These are phyloP conservation scores for Tipula vernalis DNA, from an alignment of 2,888 invertebrate species.

Conservation along the genomic window DNA sequence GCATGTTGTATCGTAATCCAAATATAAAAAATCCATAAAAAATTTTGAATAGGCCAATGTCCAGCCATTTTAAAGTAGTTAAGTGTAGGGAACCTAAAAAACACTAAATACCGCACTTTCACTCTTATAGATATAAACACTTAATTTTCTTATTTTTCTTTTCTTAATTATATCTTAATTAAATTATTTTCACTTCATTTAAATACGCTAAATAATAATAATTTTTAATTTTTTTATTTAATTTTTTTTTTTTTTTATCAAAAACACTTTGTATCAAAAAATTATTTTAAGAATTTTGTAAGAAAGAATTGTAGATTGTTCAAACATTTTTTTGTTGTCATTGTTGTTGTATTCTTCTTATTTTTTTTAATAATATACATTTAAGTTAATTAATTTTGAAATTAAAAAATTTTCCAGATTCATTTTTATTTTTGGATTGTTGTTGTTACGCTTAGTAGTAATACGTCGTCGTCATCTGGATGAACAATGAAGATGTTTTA, in stretches of 20 bases:
- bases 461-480: not conserved
- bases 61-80: not conserved
- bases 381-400: constrained; percentile 4
- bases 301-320: not conserved
- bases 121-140: not conserved
- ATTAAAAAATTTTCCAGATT: not conserved
- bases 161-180: not conserved
- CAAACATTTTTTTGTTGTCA: not conserved
- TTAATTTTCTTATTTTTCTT: not conserved
- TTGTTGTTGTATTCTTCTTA: not conserved
- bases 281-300: not conserved
- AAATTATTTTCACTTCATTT: not conserved
- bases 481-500: not conserved
- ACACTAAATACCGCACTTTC: not conserved
- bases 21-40: not conserved
- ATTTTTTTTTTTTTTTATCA: too few relatives aligned
- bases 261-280: not conserved
- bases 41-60: not conserved
- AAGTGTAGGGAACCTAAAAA: not conserved
- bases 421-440: not conserved
- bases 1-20: not conserved
- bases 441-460: not conserved
- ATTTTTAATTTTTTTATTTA: not conserved
- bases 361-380: not conserved
- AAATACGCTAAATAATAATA: not conserved